Evolutionary conservation across 2,888 invertebrate species (phyloP), one percentile per base, ranked within the genome.

Genomic region (Dryocosmus kuriphilus): DNA sequence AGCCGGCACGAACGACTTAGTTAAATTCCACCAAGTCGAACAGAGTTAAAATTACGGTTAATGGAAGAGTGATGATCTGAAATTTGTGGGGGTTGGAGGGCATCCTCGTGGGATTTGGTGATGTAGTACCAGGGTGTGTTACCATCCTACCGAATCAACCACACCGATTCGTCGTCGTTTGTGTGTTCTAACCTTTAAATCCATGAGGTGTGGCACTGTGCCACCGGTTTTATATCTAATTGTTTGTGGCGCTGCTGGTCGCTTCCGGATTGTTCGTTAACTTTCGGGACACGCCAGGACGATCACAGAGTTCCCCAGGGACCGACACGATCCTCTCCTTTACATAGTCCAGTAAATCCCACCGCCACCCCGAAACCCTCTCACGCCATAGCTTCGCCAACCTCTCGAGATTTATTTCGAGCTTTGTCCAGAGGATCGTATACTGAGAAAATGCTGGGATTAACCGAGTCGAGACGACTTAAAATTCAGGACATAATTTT

Each of bases 191-290:
- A 79, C 77, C 81, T 82, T 80, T 82, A 81, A 86, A 85, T 84
- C 82, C 80, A 67, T 60, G 78, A 80, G 83, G 83, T 80, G 83
- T 82, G 82, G 80, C 79, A 74, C 61, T 62, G 71, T 65, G 65
- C 81, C 78, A 74, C 62, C 77, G 80, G 82, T 81, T 84, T 85
- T 85, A 84, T 85, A 86, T 86, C 82, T 85, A 87, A 88, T 87
- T 88, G 85, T 87, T 87, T 85, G 85, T 80, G 84, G 84, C 79
- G 74, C 77, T 75, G 80, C 76, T 80, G 75, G 78, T 63, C 78
- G 62, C 65, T 78, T 74, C 30, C 74, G 80, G 78, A 78, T 78
- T 81, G 80, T 83, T 84, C 79, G 82, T 84, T 81, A 80, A 78
- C 79, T 73, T 77, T 22, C 76, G 74, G 77, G 78, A 82, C 77